Percentiles rank a stretch among this genome's conserved stretches.
Evolutionary conservation across 2,113 vertebrate genomes (phyloP).

Genomic region (Misgurnus mizolepis): DNA sequence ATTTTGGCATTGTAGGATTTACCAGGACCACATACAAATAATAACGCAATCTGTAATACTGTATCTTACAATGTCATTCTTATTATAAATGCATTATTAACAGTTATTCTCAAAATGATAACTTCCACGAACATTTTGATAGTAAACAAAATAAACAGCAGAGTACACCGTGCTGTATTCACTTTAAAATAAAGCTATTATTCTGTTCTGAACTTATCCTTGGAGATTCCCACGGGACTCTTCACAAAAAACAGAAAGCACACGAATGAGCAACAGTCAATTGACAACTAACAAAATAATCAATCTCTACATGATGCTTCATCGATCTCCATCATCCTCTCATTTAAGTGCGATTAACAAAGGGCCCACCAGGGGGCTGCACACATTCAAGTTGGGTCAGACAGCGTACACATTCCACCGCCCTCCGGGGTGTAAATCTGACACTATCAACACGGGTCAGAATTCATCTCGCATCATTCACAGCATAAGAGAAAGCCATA

Average conservation of each 20-base stretch:
- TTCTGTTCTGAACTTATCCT: background rate
- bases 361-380: constrained; percentile 47
- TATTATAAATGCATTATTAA: too few relatives aligned
- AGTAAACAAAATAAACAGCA: too few relatives aligned
- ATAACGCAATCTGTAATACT: too few relatives aligned
- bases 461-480: constrained; percentile 33
- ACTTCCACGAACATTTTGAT: too few relatives aligned
- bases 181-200: too few relatives aligned
- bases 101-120: too few relatives aligned
- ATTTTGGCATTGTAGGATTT: too few relatives aligned
- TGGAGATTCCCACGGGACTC: background rate
- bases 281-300: constrained; percentile 1
- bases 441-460: constrained; percentile 27
- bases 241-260: background rate
- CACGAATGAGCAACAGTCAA: background rate
- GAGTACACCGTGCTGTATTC: too few relatives aligned
- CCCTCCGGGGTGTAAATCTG: constrained; percentile 28
- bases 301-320: background rate
- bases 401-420: background rate
- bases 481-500: background rate
- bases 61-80: too few relatives aligned
- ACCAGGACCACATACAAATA: too few relatives aligned
- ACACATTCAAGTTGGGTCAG: constrained; percentile 19
- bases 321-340: background rate
- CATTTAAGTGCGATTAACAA: constrained; percentile 18